Conservation (phyloP, 2,113 vertebrate species). For the Theristicus caerulescens region DNA sequence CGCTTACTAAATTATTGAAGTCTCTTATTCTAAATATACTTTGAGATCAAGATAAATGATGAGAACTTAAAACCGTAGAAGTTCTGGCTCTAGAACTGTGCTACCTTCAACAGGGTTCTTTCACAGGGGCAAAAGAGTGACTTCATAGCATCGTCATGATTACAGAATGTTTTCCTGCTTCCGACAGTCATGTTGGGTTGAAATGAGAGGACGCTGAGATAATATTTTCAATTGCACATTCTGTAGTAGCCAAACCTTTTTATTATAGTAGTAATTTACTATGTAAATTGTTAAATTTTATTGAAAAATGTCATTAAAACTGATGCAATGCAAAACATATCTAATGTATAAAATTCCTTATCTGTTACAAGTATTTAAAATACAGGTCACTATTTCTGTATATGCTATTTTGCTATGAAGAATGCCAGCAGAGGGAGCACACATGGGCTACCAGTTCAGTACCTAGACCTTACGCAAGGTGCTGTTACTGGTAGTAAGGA, state of each 20-base stretch:
- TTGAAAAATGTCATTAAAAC: neutral
- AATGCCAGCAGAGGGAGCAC: conserved; percentile 48
- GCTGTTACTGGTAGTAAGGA: neutral
- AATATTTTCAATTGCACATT: neutral
- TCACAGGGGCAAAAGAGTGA: neutral
- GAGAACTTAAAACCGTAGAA: neutral
- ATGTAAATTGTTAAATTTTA: neutral
- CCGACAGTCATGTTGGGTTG: accelerated
- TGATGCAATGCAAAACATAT: neutral
- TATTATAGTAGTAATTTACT: neutral
- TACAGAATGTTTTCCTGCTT: neutral
- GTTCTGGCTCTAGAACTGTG: neutral
- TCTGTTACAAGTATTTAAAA: neutral
- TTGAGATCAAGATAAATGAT: neutral
- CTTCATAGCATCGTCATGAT: neutral
- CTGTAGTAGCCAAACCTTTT: neutral
- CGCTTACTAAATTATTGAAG: neutral
- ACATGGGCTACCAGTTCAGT: neutral
- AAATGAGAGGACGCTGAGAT: neutral
- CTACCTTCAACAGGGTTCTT: neutral
- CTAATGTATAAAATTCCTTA: neutral
- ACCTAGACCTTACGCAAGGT: neutral
- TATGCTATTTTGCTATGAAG: neutral
- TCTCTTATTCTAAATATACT: neutral
- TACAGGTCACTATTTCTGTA: neutral